phyloP scores from a whole-genome alignment of 2,113 vertebrate species.

The Rallus limicola region DNA sequence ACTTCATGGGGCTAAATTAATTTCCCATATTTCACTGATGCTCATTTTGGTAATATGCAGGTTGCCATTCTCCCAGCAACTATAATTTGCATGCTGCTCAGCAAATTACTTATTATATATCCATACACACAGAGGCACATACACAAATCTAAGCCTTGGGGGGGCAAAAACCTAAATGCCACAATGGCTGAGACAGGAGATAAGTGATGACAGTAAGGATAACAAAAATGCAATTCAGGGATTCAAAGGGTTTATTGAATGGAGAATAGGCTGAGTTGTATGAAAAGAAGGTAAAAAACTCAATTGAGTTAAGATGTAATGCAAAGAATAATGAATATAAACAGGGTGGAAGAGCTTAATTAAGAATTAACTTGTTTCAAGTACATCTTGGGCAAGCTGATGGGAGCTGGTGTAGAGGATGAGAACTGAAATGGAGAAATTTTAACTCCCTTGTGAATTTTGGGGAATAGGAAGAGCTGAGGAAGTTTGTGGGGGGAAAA shows the following conservation, averaged over 20 bases:
- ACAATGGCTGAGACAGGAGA: background rate
- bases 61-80: background rate
- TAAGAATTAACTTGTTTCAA: background rate
- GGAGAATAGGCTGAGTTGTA: background rate
- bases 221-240: background rate
- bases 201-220: slow-evolving; percentile 24
- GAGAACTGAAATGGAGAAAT: background rate
- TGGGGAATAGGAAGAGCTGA: background rate
- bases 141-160: background rate
- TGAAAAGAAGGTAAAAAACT: background rate
- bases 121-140: background rate
- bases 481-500: background rate
- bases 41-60: background rate
- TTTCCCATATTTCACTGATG: slow-evolving; percentile 19
- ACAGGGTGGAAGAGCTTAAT: background rate
- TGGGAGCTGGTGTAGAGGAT: background rate
- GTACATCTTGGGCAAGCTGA: background rate
- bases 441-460: background rate
- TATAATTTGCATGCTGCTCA: background rate
- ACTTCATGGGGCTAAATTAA: slow-evolving; percentile 46
- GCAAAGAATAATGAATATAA: slow-evolving; percentile 9
- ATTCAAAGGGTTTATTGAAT: background rate
- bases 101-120: background rate
- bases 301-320: background rate
- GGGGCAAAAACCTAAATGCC: background rate